phyloP scores from a whole-genome alignment of 2,888 invertebrate species.

The Drosophila seclusa region DNA sequence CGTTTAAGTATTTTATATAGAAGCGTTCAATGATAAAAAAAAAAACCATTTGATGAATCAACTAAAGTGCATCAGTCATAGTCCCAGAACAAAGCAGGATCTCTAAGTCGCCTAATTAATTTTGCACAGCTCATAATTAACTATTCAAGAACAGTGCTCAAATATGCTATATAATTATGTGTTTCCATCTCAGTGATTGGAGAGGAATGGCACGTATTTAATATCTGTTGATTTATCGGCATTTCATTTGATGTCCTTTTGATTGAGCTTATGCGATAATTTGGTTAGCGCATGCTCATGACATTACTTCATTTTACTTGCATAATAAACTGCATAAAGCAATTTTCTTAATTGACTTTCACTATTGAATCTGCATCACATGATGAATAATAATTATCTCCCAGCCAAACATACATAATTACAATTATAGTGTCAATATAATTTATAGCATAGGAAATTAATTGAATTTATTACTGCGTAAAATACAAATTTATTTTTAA shows the following conservation, averaged over 20 bases:
- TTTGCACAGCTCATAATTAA: not conserved
- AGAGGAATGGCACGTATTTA: not conserved
- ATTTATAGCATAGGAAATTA: slow-evolving; percentile 46
- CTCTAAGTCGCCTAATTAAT: not conserved
- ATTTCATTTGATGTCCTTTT: not conserved
- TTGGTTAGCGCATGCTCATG: not conserved
- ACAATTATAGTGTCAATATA: slow-evolving; percentile 46
- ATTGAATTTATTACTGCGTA: slow-evolving; percentile 59
- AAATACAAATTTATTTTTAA: slow-evolving; percentile 26
- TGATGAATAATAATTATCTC: slow-evolving; percentile 35
- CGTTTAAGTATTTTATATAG: not conserved
- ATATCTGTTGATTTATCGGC: not conserved
- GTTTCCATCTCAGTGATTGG: not conserved
- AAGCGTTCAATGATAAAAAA: not conserved
- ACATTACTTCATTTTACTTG: not conserved
- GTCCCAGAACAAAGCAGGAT: not conserved
- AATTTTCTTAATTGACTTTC: slow-evolving; percentile 25
- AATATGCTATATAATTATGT: not conserved
- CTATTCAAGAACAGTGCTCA: not conserved
- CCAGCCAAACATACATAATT: slow-evolving; percentile 28
- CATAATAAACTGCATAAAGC: slow-evolving; percentile 7
- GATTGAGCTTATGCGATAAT: not conserved
- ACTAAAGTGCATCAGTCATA: not conserved
- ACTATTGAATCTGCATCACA: slow-evolving; percentile 1
- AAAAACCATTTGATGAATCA: not conserved